Evolutionary conservation across 1,140 invertebrate genomes (phyloP), one percentile per base, ranked within the genome.

Genomic region (Lycorma delicatula): DNA sequence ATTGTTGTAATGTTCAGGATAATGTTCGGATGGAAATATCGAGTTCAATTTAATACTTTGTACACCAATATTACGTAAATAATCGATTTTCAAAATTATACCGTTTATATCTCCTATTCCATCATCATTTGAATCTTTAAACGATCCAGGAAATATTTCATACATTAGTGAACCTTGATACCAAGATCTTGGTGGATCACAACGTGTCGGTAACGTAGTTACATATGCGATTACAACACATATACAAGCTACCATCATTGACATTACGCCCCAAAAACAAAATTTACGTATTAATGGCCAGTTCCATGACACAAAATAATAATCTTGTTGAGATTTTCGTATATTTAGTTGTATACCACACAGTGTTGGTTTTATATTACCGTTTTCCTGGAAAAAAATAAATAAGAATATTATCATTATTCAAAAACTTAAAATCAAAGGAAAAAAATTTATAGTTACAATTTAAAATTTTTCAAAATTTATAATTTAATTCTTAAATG

Each of bases 101-200:
- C 87, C 87, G 61, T 75, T 78, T 0, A 91, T 69, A 69, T 91
- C 86, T 25, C 87, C 87, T 60, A 82, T 78, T 2, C 85, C 85
- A 69, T 88, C 83, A 60, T 71, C 71, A 64, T 84, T 80, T 0
- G 83, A 82, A 66, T 90, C 87, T 68, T 87, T 80, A 67, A 89
- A 91, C 41, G 86, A 87, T 0, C 84, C 84, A 2, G 87, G 86
- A 64, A 89, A 89, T 53, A 92, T 81, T 73, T 91, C 87, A 67
- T 91, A 91, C 64, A 91, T 83, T 1, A 89, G 74, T 51, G 79
- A 81, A 12, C 87, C 86, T 74, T 89, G 85, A 75, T 87, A 88
- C 89, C 89, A 93, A 54, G 84, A 74, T 1, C 75, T 71, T 7
- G 70, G 63, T 28, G 82, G 83, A 68, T 85, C 83, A 60, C 84